phyloP scores from a whole-genome alignment of 2,888 invertebrate genomes.

The Schizotus pectinicornis region DNA sequence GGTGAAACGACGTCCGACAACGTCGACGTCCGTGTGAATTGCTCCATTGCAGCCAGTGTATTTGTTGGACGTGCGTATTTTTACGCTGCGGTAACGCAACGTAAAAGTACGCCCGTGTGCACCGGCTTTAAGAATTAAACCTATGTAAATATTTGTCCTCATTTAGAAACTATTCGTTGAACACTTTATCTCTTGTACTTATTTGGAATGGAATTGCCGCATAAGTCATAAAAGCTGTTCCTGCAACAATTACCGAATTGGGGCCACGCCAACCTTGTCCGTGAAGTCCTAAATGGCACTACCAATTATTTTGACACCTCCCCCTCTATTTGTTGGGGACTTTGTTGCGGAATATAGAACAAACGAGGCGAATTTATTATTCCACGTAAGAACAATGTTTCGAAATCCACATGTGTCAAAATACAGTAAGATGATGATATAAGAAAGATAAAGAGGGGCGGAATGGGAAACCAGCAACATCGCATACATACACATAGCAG shows the following conservation, averaged over 20 bases:
- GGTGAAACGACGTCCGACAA: too few relatives aligned
- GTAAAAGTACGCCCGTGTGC: too few relatives aligned
- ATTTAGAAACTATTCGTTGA: too few relatives aligned
- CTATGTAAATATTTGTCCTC: too few relatives aligned
- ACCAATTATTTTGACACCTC: background rate
- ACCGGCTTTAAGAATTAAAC: too few relatives aligned
- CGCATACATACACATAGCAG: slow-evolving; percentile 51
- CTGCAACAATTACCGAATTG: background rate
- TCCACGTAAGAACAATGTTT: slow-evolving; percentile 49
- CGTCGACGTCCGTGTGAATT: too few relatives aligned
- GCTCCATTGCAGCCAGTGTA: too few relatives aligned
- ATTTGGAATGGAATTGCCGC: too few relatives aligned
- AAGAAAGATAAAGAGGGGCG: slow-evolving; percentile 49
- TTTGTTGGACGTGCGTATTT: too few relatives aligned
- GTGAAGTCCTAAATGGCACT: background rate
- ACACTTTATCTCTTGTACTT: too few relatives aligned
- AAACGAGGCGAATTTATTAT: slow-evolving; percentile 37
- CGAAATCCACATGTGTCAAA: slow-evolving; percentile 48
- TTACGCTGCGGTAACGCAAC: too few relatives aligned
- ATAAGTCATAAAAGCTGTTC: too few relatives aligned
- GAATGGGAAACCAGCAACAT: slow-evolving; percentile 43
- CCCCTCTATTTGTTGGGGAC: background rate
- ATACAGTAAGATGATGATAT: slow-evolving; percentile 47
- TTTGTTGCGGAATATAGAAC: background rate
- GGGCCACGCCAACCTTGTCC: background rate